These are phyloP conservation scores for Rotaria sp. DNA, from an alignment of 2,888 invertebrate genomes.

Conservation along the genomic window DNA sequence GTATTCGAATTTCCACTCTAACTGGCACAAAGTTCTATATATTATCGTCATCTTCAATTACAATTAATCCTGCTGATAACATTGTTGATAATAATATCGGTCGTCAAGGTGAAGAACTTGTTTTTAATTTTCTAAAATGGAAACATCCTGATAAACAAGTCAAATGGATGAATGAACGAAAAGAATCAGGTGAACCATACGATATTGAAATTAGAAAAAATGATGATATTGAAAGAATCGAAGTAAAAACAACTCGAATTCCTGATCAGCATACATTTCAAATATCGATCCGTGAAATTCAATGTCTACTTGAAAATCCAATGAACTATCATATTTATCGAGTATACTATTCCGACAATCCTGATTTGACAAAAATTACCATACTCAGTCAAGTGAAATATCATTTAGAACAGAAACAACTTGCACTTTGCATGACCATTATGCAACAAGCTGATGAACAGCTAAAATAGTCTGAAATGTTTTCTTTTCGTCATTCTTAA, in stretches of 20 bases:
- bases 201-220: background rate
- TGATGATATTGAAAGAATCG: background rate
- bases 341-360: background rate
- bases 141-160: background rate
- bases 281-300: background rate
- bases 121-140: background rate
- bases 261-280: background rate
- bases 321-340: background rate
- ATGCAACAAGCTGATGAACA: background rate
- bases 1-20: background rate
- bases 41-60: background rate
- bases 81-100: background rate
- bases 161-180: background rate
- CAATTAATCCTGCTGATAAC: background rate
- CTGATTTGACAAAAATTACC: background rate
- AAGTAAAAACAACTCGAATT: background rate
- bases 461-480: too few species aligned
- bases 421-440: background rate
- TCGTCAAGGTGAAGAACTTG: background rate
- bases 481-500: too few species aligned
- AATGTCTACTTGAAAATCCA: background rate
- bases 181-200: background rate
- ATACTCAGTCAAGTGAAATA: background rate
- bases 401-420: background rate
- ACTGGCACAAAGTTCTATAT: background rate